phyloP scores from a whole-genome alignment of 2,113 vertebrate genomes.

The Dicrurus megarhynchus region DNA sequence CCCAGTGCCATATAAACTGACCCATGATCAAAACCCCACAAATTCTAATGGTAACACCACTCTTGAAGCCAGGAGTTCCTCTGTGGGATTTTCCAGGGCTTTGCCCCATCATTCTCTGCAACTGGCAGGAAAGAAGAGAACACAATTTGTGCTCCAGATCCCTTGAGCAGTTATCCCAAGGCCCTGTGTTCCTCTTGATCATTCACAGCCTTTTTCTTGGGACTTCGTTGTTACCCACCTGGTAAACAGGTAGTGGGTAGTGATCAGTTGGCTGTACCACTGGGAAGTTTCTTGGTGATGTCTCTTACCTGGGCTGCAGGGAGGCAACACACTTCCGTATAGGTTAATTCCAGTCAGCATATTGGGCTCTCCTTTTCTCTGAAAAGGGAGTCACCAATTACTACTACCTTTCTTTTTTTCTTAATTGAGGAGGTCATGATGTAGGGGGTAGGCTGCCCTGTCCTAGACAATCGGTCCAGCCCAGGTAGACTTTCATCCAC shows the following conservation, averaged over 20 bases:
- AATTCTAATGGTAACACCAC: background rate
- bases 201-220: background rate
- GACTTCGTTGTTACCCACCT: background rate
- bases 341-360: background rate
- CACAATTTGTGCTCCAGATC: background rate
- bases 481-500: background rate
- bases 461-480: rapidly evolving
- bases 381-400: background rate
- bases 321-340: background rate
- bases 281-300: background rate
- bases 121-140: background rate
- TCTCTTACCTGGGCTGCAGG: background rate
- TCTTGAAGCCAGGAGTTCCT: background rate
- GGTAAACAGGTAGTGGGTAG: background rate
- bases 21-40: background rate
- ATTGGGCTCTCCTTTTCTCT: background rate
- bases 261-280: background rate
- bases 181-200: background rate
- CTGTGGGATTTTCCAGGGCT: background rate
- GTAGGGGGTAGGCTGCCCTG: background rate
- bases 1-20: background rate
- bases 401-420: background rate
- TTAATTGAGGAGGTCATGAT: background rate
- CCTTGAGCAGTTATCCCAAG: background rate
- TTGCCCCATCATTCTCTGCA: background rate